These are phyloP conservation scores for Mus spretus DNA, from an alignment of 2,797 vertebrate species.

Conservation along the genomic window DNA sequence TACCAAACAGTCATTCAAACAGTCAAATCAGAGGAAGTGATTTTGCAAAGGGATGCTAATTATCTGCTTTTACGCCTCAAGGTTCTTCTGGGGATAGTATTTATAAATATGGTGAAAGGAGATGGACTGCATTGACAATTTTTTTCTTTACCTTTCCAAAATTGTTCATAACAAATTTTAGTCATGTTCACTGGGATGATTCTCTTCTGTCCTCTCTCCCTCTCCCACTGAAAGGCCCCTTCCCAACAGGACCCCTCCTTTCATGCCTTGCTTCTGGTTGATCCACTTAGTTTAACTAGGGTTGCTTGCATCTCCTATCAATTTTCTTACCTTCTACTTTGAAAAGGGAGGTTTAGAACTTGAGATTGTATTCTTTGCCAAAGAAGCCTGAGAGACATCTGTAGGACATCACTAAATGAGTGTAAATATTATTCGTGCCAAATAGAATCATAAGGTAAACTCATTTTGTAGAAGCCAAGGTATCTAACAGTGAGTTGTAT, in stretches of 20 bases:
- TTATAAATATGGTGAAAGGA: constrained; percentile 24
- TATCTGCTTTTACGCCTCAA: background rate
- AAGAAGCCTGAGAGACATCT: background rate
- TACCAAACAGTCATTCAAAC: background rate
- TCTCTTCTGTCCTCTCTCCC: background rate
- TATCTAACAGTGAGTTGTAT: background rate
- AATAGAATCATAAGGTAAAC: constrained; percentile 22
- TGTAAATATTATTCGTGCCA: background rate
- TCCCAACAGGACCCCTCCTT: background rate
- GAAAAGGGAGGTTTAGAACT: constrained; percentile 39
- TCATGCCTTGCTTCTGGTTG: background rate
- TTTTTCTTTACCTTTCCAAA: background rate
- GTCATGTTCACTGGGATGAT: background rate
- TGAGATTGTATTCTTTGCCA: constrained; percentile 6
- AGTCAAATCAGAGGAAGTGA: background rate
- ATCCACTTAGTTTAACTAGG: background rate
- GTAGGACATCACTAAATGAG: background rate
- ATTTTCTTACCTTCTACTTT: background rate
- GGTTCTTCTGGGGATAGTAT: background rate
- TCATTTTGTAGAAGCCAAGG: constrained; percentile 11
- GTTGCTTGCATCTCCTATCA: background rate
- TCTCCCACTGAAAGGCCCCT: background rate
- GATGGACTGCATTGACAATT: background rate
- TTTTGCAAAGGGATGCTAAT: background rate
- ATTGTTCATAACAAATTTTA: background rate